Conservation (phyloP, 2,797 vertebrate species). For the Knipowitschia caucasica region DNA sequence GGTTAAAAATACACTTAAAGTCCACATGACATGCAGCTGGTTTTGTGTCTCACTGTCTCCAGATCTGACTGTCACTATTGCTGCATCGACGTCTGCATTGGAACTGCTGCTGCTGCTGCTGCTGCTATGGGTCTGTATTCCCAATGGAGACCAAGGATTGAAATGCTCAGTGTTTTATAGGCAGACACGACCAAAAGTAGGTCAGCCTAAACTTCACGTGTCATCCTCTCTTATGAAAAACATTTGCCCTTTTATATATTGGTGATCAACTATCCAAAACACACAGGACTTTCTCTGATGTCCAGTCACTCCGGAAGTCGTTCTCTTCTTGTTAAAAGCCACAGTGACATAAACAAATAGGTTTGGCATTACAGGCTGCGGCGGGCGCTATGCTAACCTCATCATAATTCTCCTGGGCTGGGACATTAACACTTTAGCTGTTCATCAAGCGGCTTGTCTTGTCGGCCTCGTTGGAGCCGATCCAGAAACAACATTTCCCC, state of each 20-base stretch:
- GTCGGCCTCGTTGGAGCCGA: conserved; percentile 45
- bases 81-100: conserved; percentile 33
- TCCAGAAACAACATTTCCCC: conserved; percentile 56
- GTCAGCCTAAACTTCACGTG: conserved; percentile 3
- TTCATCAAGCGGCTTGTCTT: conserved; percentile 51
- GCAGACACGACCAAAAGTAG: neutral
- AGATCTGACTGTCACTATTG: too few species aligned
- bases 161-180: neutral
- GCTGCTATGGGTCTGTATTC: conserved; percentile 16
- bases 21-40: too few species aligned
- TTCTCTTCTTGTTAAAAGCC: conserved; percentile 47
- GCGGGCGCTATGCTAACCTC: conserved; percentile 45
- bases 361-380: conserved; percentile 36
- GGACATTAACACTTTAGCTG: conserved; percentile 52
- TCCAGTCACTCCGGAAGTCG: conserved; percentile 27
- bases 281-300: conserved; percentile 13
- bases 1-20: too few species aligned
- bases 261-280: conserved; percentile 21
- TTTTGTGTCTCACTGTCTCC: too few species aligned
- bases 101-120: conserved; percentile 16
- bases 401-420: conserved; percentile 64
- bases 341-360: conserved; percentile 63
- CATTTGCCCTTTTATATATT: conserved; percentile 16
- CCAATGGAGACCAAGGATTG: conserved; percentile 12
- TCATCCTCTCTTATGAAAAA: conserved; percentile 8